phyloP scores from a whole-genome alignment of 2,797 vertebrate species.

The Mareca strepera region DNA sequence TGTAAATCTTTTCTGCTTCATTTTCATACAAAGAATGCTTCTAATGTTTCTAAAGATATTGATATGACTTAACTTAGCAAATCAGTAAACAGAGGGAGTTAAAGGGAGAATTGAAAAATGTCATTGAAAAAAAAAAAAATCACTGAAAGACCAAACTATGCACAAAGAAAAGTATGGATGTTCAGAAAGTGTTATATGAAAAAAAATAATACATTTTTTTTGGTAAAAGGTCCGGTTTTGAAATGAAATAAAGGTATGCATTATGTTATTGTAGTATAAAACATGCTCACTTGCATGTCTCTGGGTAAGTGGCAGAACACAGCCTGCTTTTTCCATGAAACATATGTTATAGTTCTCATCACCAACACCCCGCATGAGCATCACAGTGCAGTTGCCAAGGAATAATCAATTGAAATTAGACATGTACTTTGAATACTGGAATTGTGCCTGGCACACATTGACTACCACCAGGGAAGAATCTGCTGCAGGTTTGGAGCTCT shows the following conservation, averaged over 20 bases:
- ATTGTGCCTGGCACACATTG: background rate
- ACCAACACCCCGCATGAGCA: constrained; percentile 11
- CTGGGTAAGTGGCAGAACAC: constrained; percentile 24
- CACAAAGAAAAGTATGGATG: background rate
- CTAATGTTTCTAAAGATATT: background rate
- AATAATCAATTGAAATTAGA: constrained; percentile 40
- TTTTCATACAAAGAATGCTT: background rate
- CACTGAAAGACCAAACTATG: background rate
- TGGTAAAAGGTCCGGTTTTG: background rate
- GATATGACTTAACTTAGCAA: background rate
- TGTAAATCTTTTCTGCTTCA: background rate
- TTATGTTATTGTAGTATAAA: background rate
- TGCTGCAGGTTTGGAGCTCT: background rate
- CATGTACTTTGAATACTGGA: background rate
- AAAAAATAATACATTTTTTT: background rate
- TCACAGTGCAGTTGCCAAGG: background rate
- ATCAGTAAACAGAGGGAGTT: background rate
- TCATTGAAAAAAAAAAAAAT: background rate
- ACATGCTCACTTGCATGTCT: background rate
- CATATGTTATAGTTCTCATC: constrained; percentile 42
- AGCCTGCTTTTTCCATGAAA: constrained; percentile 7
- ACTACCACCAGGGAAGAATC: background rate
- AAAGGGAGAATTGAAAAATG: background rate
- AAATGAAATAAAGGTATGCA: background rate
- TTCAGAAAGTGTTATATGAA: background rate